A percentile compares a stretch with the other conserved stretches of the same genome.
These are phyloP conservation scores for Periplaneta americana DNA, from an alignment of 1,140 invertebrate species.

Conservation along the genomic window DNA sequence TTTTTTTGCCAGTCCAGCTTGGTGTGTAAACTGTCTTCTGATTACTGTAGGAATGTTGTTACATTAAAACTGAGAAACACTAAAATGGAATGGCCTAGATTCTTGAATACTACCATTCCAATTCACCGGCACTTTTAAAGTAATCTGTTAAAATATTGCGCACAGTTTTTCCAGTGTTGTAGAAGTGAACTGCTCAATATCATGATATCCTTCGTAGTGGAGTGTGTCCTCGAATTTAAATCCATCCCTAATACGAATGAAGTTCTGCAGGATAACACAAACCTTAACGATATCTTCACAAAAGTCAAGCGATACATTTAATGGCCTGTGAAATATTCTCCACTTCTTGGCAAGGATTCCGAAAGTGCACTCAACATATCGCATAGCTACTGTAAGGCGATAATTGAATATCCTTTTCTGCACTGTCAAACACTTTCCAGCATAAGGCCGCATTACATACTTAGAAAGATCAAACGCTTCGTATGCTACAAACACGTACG, in stretches of 20 bases:
- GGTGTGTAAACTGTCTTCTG: no score
- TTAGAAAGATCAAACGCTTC: constrained; percentile 45
- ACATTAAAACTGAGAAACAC: no score
- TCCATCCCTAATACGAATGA: constrained; percentile 24
- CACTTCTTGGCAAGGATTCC: constrained; percentile 24
- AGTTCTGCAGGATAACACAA: constrained; percentile 28
- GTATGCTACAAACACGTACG: background rate
- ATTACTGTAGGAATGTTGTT: no score
- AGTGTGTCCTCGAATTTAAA: constrained; percentile 23
- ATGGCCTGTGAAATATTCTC: constrained; percentile 28
- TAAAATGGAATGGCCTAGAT: no score
- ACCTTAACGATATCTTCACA: constrained; percentile 25
- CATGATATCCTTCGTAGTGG: constrained; percentile 7
- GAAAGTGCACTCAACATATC: constrained; percentile 31
- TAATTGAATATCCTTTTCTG: constrained; percentile 28
- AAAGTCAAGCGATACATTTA: constrained; percentile 25
- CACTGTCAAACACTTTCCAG: constrained; percentile 5
- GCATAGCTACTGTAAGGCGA: constrained; percentile 26
- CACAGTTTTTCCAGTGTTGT: background rate
- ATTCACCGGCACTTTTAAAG: background rate
- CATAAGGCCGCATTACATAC: constrained; percentile 34
- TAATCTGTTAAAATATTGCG: background rate
- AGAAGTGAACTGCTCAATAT: constrained; percentile 9
- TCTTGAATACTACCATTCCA: no score
- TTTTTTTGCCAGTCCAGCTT: no score